Base-by-base conservation (phyloP, 2,797 vertebrate genomes). In the Chelonia mydas region DNA sequence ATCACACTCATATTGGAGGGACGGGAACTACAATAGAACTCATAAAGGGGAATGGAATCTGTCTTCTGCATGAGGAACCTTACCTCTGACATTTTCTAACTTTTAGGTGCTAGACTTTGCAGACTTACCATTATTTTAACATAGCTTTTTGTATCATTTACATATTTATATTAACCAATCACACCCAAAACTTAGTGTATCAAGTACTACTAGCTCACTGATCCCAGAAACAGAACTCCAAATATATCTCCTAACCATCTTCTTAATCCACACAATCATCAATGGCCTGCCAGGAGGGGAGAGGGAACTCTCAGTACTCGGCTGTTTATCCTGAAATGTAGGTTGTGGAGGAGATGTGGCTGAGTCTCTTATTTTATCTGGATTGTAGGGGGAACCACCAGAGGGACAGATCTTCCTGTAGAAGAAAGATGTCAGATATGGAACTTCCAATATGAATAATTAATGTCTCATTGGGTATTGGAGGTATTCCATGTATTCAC, bases 261-360 rank as follows among this genome's bases (percentile, higher is more conserved):
- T 65, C 17, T 65, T 21, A n/a, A 68, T 21, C n/a, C 33, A 68
- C 8, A 68, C 33, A 68, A 21, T 68, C 17, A 17, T 68, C 61
- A n/a, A 5, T 68, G n/a, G n/a, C 8, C 9, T 68, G n/a, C 61
- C 31, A 80, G 50, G 50, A 65, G 41, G 50, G 16, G 11, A 57
- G 12, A 57, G 84, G 93, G 84, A 68, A 0, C 5, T n/a, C 13
- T 33, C 59, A 25, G 23, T 51, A 47, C 21, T 0, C 0, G 45
- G 90, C 2, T 68, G 2, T 90, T 87, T 68, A 33, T 77, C 47
- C 68, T 79, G 11, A 88, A 41, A 72, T 68, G 33, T 11, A 80
- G 25, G 6, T 87, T 87, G 3, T 5, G 5, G 11, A 37, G 59
- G 54, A 92, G 86, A 74, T 31, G n/a, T 23, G 65, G 55, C 55